Base-by-base conservation (phyloP, 2,888 invertebrate species). In the Craniophora ligustri region DNA sequence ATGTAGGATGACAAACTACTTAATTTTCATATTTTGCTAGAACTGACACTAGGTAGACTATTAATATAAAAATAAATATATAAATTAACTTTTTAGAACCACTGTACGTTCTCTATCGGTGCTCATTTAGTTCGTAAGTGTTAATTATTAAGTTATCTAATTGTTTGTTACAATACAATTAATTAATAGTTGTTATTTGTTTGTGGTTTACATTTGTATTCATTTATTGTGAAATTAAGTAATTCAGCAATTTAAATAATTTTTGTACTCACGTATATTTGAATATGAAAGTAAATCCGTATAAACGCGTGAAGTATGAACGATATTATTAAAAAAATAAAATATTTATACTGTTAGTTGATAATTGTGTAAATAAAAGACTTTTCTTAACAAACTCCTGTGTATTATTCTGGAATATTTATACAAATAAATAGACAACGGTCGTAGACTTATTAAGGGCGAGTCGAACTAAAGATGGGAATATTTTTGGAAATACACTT, bases 331-430 rank as follows among this genome's bases (percentile, higher is more conserved):
- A 59, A 61, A 57, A 48, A 30, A 2, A 10, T 69, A 53, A 72
- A 70, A 80, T 89, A 88, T 88, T 89, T 88, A 87, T 88, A 76
- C 78, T 81, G 74, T 35, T 89, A 89, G 90, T 77, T 76, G 62
- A 77, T 82, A 86, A 82, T 81, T 76, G 77, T 92, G 91, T 92
- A 92, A 91, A 92, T 92, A 92, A 91, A 92, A 80, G 62, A 82
- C 75, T 78, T 79, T 80, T 78, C 73, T 75, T 75, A 75, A 70
- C 74, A 58, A 55, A 54, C 18, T n/a, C 47, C 14, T 46, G 55
- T 75, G 71, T 73, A 64, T 67, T 70, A 69, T 68, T 57, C 50
- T 73, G 63, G 68, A 28, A 64, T 62, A 60, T 35, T 35, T 18
- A 47, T 55, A 23, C 28, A 23, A 42, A 50, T 48, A 35, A 30